Percentiles rank a stretch among this genome's conserved stretches.
phyloP scores from a whole-genome alignment of 2,797 vertebrate genomes.

The Apodemus agrarius region DNA sequence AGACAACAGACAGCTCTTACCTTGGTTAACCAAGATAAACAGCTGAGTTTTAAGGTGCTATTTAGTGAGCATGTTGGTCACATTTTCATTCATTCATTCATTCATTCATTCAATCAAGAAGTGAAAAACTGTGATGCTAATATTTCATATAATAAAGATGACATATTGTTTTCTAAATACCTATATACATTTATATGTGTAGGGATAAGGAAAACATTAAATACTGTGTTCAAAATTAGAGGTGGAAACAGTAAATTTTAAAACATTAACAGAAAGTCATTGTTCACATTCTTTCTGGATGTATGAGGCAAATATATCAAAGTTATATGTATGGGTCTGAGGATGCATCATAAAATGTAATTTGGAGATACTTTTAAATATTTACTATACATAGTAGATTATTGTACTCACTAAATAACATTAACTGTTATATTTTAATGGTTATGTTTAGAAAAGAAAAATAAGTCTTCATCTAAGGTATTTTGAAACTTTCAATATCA shows the following conservation, averaged over 20 bases:
- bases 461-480: background rate
- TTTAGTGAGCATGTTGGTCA: background rate
- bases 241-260: background rate
- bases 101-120: background rate
- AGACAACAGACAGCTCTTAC: background rate
- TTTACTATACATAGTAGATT: background rate
- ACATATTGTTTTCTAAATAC: background rate
- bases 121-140: background rate
- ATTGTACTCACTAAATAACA: background rate
- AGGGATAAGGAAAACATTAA: background rate
- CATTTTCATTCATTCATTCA: background rate
- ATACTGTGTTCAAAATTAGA: background rate
- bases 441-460: background rate
- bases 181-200: background rate
- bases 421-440: background rate
- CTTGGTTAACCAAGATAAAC: background rate
- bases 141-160: background rate
- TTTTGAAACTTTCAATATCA: background rate
- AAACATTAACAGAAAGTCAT: background rate
- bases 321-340: background rate
- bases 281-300: background rate
- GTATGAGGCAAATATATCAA: background rate
- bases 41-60: no score
- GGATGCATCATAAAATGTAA: background rate
- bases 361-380: constrained; percentile 28